A percentile compares a stretch with the other conserved stretches of the same genome.
These are phyloP conservation scores for Luperina nickerlii DNA, from an alignment of 2,888 invertebrate genomes.

Conservation along the genomic window DNA sequence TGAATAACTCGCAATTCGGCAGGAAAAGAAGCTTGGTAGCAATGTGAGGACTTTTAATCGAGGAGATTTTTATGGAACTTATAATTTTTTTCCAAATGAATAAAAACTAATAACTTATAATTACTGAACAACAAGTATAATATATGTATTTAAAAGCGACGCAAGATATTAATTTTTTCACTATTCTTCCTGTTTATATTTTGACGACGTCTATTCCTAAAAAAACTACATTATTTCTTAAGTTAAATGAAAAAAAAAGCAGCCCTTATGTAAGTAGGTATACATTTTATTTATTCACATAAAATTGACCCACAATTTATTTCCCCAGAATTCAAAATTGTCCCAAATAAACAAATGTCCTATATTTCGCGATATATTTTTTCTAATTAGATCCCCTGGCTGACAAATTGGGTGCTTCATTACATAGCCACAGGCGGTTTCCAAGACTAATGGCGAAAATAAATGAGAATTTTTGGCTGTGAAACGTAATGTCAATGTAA, in stretches of 20 bases:
- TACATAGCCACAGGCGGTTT: constrained; percentile 45
- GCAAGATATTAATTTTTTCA: neutral
- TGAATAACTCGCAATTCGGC: no score
- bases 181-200: no score
- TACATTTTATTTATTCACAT: neutral
- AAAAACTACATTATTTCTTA: neutral
- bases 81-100: no score
- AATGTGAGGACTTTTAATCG: neutral
- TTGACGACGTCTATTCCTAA: neutral
- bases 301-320: neutral
- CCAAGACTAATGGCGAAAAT: constrained; percentile 59
- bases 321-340: constrained; percentile 3
- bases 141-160: neutral
- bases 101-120: no score
- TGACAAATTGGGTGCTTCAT: constrained; percentile 64
- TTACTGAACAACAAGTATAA: neutral
- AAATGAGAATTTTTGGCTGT: constrained; percentile 57
- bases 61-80: neutral
- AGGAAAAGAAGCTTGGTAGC: neutral
- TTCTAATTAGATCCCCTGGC: constrained; percentile 44
- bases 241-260: no score
- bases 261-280: neutral
- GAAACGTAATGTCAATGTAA: constrained; percentile 36
- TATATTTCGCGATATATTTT: constrained; percentile 44
- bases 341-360: constrained; percentile 11